Percentiles rank a stretch among this genome's conserved stretches.
These are phyloP conservation scores for Thaleichthys pacificus DNA, from an alignment of 2,797 vertebrate genomes.

Conservation along the genomic window DNA sequence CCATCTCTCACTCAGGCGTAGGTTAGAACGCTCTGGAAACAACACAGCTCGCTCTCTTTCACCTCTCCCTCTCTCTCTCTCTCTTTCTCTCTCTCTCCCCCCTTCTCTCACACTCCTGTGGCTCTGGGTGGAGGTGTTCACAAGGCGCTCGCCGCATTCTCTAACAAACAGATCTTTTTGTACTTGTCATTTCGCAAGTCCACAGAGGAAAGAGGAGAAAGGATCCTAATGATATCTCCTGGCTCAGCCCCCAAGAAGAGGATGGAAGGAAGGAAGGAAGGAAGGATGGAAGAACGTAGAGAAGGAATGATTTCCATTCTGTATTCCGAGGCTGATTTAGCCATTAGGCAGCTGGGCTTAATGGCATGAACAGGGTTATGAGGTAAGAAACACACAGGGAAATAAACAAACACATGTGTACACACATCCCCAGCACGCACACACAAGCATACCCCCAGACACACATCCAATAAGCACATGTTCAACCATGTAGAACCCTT, in stretches of 20 bases:
- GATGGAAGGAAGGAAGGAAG: background rate
- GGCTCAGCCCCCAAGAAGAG: slow-evolving; percentile 31
- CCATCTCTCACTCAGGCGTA: background rate
- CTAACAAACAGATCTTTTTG: slow-evolving; percentile 45
- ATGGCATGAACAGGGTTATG: slow-evolving; percentile 49
- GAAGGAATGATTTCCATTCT: slow-evolving; percentile 54
- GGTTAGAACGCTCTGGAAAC: too few relatives aligned
- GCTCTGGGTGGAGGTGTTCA: slow-evolving; percentile 40
- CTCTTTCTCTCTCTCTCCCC: slow-evolving; percentile 31
- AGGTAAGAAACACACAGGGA: slow-evolving; percentile 22
- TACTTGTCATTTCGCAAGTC: slow-evolving; percentile 22
- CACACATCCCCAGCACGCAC: background rate
- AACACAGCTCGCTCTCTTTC: slow-evolving; percentile 32
- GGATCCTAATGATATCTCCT: slow-evolving; percentile 39
- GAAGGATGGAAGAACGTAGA: too few relatives aligned
- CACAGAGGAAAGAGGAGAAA: slow-evolving; percentile 17
- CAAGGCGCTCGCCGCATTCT: slow-evolving; percentile 44
- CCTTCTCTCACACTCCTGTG: slow-evolving; percentile 17
- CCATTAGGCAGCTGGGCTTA: slow-evolving; percentile 55
- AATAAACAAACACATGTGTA: slow-evolving; percentile 30
- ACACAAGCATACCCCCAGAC: slow-evolving; percentile 4
- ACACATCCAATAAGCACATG: slow-evolving; percentile 20
- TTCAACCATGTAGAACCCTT: slow-evolving; percentile 25
- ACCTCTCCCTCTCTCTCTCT: slow-evolving; percentile 37
- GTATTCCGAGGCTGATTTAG: slow-evolving; percentile 55